Base-by-base conservation (phyloP, 1,140 invertebrate genomes). In the Andricus grossulariae region DNA sequence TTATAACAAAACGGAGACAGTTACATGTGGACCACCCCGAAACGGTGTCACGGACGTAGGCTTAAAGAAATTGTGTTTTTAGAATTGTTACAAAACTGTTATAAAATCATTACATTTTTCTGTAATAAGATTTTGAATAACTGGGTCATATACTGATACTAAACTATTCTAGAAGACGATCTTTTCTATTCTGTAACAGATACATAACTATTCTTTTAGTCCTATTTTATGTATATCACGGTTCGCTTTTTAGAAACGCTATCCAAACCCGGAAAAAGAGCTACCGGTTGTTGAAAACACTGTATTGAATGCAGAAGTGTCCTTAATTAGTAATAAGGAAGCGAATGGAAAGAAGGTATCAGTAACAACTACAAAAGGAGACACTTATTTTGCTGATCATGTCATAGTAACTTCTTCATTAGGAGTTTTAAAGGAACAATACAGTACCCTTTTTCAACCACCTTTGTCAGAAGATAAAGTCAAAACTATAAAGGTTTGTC, bases 331-430 rank as follows among this genome's bases (percentile, higher is more conserved):
- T 77, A 91, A 89, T 76, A 82, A 74, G 11, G 72, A 79, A 45
- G 45, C 25, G 16, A 50, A 83, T 74, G 79, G 74, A 19, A 82
- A 5, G 80, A 82, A 5, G 80, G 81, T 89, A 6, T 79, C 77
- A 50, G 80, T 92, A 32, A 80, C 72, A 13, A 89, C 88, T 7
- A 84, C 82, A 50, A 86, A 89, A 73, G 90, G 87, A 19, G 71
- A 84, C 12, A 55, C 78, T 5, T 89, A 88, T 73, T 76, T 74
- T 18, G 88, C 90, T 7, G 87, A 90, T 70, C 88, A 92, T 76
- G 89, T 92, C 4, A 92, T 93, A 71, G 82, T 91, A 16, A 92
- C 92, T 49, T 81, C 86, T 4, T 91, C 92, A 19, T 79, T 93
- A 7, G 92, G 92, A 15, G 90, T 92, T 12, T 73, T 93, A 19